Conservation (phyloP, 2,888 invertebrate species). For the Encarsia formosa region DNA sequence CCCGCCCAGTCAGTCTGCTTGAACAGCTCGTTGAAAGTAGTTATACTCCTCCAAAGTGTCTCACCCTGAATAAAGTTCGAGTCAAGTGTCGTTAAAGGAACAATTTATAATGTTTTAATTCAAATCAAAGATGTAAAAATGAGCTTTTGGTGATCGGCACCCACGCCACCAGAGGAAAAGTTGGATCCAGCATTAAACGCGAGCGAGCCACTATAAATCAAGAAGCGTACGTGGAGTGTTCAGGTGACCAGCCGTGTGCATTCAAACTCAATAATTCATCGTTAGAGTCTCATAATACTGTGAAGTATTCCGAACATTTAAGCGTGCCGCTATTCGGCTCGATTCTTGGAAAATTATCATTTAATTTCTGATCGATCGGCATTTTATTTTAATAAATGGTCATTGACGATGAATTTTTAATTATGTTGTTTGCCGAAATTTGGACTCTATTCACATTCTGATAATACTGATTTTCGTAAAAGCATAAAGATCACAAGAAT, state of each 20-base stretch:
- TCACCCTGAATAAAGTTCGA: no score
- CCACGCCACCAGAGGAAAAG: background rate
- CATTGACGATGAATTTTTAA: no score
- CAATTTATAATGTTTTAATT: conserved; percentile 14
- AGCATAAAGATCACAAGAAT: no score
- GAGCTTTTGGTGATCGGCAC: no score
- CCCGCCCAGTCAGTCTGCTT: no score
- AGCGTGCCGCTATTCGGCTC: conserved; percentile 13
- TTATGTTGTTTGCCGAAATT: no score
- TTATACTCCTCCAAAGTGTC: no score
- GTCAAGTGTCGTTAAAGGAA: conserved; percentile 3
- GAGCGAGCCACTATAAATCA: conserved; percentile 18
- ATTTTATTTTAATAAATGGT: conserved; percentile 16
- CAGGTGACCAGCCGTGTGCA: conserved; percentile 19
- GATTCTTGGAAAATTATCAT: conserved; percentile 10
- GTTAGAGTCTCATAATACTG: conserved; percentile 24
- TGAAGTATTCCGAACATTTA: conserved; percentile 24
- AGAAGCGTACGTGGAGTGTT: no score
- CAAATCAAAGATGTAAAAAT: no score
- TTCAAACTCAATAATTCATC: conserved; percentile 26
- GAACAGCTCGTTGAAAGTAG: no score
- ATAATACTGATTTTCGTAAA: no score
- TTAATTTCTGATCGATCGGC: conserved; percentile 17
- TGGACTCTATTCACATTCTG: no score
- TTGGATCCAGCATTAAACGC: conserved; percentile 13